phyloP scores from a whole-genome alignment of 92 coral and sea anemone genomes.

The Actinernus sp. region DNA sequence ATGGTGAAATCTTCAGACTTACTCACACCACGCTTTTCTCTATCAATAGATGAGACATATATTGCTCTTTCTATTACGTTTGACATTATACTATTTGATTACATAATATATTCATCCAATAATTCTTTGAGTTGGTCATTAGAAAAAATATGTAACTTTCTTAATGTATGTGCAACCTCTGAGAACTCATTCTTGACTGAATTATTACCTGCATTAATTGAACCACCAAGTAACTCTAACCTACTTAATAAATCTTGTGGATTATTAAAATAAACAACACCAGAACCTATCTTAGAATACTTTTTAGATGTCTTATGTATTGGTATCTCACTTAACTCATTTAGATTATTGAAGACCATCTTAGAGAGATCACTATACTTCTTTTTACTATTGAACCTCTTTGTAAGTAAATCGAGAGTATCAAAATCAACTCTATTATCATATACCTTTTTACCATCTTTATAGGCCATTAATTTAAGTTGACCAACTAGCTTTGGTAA shows the following conservation, averaged over 20 bases:
- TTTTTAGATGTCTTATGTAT: slow-evolving; percentile 3
- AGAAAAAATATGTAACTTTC: neutral
- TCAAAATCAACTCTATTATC: slow-evolving; percentile 13
- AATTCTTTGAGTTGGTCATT: slow-evolving; percentile 1
- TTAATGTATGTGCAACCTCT: slow-evolving; percentile 3
- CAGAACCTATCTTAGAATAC: neutral
- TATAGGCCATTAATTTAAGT: slow-evolving; percentile 9
- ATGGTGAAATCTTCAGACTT: slow-evolving; percentile 20
- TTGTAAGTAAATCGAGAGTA: slow-evolving; percentile 2
- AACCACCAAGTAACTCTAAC: neutral
- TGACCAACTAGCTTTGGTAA: slow-evolving; percentile 4
- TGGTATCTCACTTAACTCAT: neutral
- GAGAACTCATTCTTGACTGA: slow-evolving; percentile 1
- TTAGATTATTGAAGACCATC: slow-evolving; percentile 1
- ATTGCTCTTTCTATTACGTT: slow-evolving; percentile 18
- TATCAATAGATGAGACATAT: slow-evolving; percentile 7
- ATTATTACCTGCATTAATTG: slow-evolving; percentile 19
- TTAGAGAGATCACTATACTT: slow-evolving; percentile 1
- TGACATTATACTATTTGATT: neutral
- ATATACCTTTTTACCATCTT: slow-evolving; percentile 10
- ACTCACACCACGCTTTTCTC: slow-evolving; percentile 3
- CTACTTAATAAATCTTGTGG: neutral
- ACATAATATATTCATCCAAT: slow-evolving; percentile 13
- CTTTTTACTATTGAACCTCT: neutral
- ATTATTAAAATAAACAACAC: neutral